Evolutionary conservation across 2,888 invertebrate species (phyloP).

Genomic region (Alitta virens): DNA sequence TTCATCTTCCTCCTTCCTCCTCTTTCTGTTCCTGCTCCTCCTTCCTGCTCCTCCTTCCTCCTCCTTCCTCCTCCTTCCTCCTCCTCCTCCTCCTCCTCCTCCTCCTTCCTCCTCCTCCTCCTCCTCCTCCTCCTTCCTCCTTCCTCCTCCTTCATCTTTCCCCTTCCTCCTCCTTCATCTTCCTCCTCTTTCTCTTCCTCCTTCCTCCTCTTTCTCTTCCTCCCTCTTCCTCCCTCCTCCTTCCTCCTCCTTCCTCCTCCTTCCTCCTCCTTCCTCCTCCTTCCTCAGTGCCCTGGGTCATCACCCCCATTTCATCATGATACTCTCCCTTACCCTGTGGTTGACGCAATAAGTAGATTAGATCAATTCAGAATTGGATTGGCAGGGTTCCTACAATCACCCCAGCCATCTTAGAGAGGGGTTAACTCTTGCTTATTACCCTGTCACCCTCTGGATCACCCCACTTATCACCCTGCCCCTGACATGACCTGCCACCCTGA

Average conservation of each 20-base stretch:
- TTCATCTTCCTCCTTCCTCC: neutral
- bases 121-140: neutral
- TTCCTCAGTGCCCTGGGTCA: neutral
- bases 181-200: neutral
- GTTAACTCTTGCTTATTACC: too few species aligned
- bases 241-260: neutral
- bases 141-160: neutral
- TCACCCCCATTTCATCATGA: neutral
- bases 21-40: neutral
- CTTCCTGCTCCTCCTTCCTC: neutral
- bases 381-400: too few species aligned
- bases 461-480: too few species aligned
- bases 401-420: too few species aligned
- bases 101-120: neutral
- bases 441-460: too few species aligned
- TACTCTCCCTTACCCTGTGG: neutral
- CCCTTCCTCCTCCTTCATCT: neutral
- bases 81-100: neutral
- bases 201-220: neutral
- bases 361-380: too few species aligned
- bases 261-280: neutral
- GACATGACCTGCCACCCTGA: too few species aligned
- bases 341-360: too few species aligned
- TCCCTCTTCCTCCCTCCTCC: neutral
- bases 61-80: neutral